phyloP scores from a whole-genome alignment of 1,140 invertebrate species.

The Listronotus bonariensis region DNA sequence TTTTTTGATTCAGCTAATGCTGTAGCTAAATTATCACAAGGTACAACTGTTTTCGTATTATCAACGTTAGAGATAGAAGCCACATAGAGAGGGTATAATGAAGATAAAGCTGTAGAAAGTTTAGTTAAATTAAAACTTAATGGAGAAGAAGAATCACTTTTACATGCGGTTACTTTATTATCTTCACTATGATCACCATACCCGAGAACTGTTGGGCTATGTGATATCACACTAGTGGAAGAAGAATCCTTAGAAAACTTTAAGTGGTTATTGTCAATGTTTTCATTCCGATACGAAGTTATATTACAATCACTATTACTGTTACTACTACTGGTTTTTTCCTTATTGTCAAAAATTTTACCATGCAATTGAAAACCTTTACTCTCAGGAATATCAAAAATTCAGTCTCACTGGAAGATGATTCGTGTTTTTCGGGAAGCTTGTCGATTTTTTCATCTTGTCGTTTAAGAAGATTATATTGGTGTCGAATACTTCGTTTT shows the following conservation, averaged over 20 bases:
- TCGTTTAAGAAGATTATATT: conserved; percentile 46
- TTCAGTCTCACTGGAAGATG: conserved; percentile 51
- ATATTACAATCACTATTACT: not conserved
- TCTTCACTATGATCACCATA: conserved; percentile 18
- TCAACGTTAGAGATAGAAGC: conserved; percentile 1
- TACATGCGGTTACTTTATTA: conserved; percentile 30
- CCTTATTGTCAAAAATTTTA: conserved; percentile 20
- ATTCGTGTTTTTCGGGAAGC: conserved; percentile 26
- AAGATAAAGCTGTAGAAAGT: conserved; percentile 26
- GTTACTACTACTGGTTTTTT: not conserved
- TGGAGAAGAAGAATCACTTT: conserved; percentile 12
- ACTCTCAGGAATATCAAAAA: conserved; percentile 44
- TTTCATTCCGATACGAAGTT: conserved; percentile 2
- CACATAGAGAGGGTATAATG: conserved; percentile 4
- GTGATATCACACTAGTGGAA: not conserved
- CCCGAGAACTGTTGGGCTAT: not conserved
- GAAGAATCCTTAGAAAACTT: not conserved
- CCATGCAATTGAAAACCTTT: conserved; percentile 30
- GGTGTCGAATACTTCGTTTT: conserved; percentile 47
- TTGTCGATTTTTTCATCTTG: conserved; percentile 32
- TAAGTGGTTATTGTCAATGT: conserved; percentile 3
- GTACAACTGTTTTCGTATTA: not conserved
- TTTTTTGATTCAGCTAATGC: no score
- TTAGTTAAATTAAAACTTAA: conserved; percentile 26
- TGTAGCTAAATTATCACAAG: no score